Evolutionary conservation across 2,113 vertebrate species (phyloP), one percentile per base, ranked within the genome.

Genomic region (Callospermophilus lateralis): DNA sequence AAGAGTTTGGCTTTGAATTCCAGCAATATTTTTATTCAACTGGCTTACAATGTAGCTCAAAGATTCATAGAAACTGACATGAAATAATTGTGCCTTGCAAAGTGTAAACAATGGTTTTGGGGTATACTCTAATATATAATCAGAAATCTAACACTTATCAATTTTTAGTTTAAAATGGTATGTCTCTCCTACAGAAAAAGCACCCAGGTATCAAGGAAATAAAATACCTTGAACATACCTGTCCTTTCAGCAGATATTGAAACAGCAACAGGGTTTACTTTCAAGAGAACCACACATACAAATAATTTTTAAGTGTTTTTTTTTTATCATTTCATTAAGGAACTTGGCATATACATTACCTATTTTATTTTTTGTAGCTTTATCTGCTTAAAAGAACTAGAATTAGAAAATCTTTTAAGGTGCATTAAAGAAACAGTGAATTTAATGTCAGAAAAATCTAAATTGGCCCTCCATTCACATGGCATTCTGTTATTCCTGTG

Each of bases 401-500:
- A 51, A 73, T 86, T 20, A 65, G 6, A 58, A 77, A 84, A 30
- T 39, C 4, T 17, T 94, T 78, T 67, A 58, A 73, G 20, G 30
- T 65, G 15, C 17, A 53, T 8, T 68, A n/a, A 58, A 42, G 61
- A 72, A 55, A 86, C 4, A 22, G 19, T 26, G 26, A 26, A 19
- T 45, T 88, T 79, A 83, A 1, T 65, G 22, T 13, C 39, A 30
- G 65, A 79, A 32, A 93, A 28, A 3, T 11, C 16, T 10, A 34
- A 6, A 2, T 15, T 55, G 10, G 10, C 1, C 4, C 19, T 1
- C 55, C 37, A 1, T 2, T 74, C 34, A 79, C 1, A 10, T 91
- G 20, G 13, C n/a, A 42, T 81, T 85, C 28, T 65, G 20, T 70
- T 58, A 37, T 17, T 63, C 5, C 61, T 45, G 6, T 24, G 22